Evolutionary conservation across 2,113 vertebrate species (phyloP).

Genomic region (Psephotus haematonotus): DNA sequence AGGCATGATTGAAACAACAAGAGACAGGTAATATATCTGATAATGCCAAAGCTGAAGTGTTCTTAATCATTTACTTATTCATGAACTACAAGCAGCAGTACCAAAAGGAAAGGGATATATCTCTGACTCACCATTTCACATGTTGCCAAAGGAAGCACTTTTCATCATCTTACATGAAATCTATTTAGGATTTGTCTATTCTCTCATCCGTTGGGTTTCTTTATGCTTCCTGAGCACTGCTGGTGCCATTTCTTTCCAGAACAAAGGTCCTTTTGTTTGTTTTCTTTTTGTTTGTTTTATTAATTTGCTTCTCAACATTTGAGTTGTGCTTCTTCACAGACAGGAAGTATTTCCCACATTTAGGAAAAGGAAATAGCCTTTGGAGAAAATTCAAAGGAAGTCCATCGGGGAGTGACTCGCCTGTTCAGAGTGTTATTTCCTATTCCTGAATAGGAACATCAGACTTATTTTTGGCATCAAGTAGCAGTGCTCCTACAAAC

Average conservation of each 20-base stretch:
- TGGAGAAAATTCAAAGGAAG: conserved; percentile 58
- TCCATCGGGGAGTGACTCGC: conserved; percentile 8
- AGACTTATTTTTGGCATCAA: conserved; percentile 56
- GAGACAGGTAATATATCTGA: not conserved
- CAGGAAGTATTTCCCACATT: conserved; percentile 61
- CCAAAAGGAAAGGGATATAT: conserved; percentile 3
- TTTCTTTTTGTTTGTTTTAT: conserved; percentile 37
- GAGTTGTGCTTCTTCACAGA: conserved; percentile 1
- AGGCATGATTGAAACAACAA: not conserved
- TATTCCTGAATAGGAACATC: conserved; percentile 34
- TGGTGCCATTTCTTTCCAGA: conserved; percentile 15
- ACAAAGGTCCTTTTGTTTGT: conserved; percentile 47
- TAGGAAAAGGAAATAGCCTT: conserved; percentile 61
- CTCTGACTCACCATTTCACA: conserved; percentile 8
- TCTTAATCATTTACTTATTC: conserved; percentile 53
- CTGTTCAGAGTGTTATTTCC: conserved; percentile 24
- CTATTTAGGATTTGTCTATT: conserved; percentile 39
- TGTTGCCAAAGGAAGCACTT: conserved; percentile 54
- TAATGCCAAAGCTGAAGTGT: conserved; percentile 10
- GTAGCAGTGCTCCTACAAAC: not conserved
- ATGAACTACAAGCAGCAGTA: not conserved
- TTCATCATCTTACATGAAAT: conserved; percentile 41
- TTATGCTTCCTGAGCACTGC: conserved; percentile 14
- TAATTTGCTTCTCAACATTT: conserved; percentile 28
- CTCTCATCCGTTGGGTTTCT: conserved; percentile 15